Evolutionary conservation across 2,888 invertebrate species (phyloP).

Genomic region (Drosophila robusta): DNA sequence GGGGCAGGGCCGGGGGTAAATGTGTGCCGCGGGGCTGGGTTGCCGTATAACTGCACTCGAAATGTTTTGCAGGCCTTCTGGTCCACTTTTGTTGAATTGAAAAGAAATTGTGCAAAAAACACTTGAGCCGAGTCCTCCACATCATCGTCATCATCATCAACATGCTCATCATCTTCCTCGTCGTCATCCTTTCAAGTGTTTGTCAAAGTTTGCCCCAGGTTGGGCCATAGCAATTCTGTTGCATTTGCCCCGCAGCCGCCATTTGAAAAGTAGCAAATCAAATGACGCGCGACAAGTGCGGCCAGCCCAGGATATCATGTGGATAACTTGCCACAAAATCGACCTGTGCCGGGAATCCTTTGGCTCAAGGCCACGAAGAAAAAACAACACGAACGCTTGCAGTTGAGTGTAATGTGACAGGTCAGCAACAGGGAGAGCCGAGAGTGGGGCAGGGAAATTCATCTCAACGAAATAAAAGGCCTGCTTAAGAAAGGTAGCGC

Average conservation of each 20-base stretch:
- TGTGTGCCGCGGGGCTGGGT: neutral
- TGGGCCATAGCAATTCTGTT: slow-evolving; percentile 50
- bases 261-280: slow-evolving; percentile 71
- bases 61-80: slow-evolving; percentile 58
- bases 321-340: slow-evolving; percentile 19
- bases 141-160: slow-evolving; percentile 20
- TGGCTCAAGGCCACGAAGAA: slow-evolving; percentile 13
- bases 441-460: neutral
- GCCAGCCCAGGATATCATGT: slow-evolving; percentile 49
- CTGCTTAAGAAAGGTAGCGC: too few species aligned
- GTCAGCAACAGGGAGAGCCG: neutral
- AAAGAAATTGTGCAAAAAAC: slow-evolving; percentile 79
- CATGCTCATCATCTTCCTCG: slow-evolving; percentile 11
- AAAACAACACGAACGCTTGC: neutral
- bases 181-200: slow-evolving; percentile 63
- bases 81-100: slow-evolving; percentile 79
- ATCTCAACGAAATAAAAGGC: too few species aligned
- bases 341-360: slow-evolving; percentile 7
- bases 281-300: slow-evolving; percentile 73
- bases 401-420: neutral
- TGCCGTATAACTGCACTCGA: slow-evolving; percentile 41
- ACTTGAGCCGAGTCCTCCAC: slow-evolving; percentile 65
- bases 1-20: neutral
- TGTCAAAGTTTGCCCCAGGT: slow-evolving; percentile 74
- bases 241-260: slow-evolving; percentile 44